phyloP scores from a whole-genome alignment of 2,888 invertebrate genomes.

The Acrobasis consociella region DNA sequence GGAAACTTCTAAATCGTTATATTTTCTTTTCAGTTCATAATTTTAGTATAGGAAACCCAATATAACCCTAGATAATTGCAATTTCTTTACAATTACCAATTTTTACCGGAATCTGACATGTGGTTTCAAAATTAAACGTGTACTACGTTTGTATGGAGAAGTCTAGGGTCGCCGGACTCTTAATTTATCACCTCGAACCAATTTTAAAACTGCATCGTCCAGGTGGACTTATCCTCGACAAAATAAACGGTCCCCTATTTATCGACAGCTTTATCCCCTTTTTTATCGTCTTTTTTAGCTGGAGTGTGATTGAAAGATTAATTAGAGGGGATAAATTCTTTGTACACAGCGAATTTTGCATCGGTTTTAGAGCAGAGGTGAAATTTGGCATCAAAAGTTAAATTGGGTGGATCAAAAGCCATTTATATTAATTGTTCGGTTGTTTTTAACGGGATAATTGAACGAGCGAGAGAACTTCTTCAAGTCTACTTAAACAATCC shows the following conservation, averaged over 20 bases:
- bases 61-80: too few species aligned
- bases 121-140: too few species aligned
- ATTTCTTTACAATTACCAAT: too few species aligned
- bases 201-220: neutral
- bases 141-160: too few species aligned
- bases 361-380: neutral
- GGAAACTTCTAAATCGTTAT: too few species aligned
- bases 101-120: too few species aligned
- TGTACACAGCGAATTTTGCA: conserved; percentile 7
- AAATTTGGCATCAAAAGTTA: neutral
- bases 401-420: neutral
- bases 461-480: too few species aligned
- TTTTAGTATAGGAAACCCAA: too few species aligned
- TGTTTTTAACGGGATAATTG: neutral
- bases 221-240: conserved; percentile 6
- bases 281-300: neutral
- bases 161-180: too few species aligned
- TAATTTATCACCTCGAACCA: neutral
- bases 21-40: too few species aligned
- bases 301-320: conserved; percentile 18
- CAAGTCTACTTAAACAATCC: too few species aligned
- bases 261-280: conserved; percentile 12
- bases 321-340: conserved; percentile 7
- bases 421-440: neutral
- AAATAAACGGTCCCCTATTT: conserved; percentile 14